Evolutionary conservation across 2,797 vertebrate genomes (phyloP), one percentile per base, ranked within the genome.

Genomic region (Enteromius afrohamiltoni): DNA sequence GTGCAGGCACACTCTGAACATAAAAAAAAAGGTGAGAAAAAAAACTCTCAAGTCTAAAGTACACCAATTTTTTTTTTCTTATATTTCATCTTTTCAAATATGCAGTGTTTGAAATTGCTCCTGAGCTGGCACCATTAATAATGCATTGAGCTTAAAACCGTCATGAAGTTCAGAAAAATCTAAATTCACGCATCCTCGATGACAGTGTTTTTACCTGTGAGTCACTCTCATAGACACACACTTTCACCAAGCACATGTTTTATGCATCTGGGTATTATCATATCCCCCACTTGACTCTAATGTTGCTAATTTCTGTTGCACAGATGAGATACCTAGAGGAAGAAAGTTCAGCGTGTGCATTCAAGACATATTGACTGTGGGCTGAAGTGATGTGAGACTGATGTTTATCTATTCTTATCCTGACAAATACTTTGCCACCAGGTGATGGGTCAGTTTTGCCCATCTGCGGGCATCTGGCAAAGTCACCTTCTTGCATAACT

Each of bases 181-280:
- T 85, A 79, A 85, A 89, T 86, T 87, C 83, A 77, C 77, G 9
- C 29, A 64, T 86, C 79, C 77, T 83, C 82, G 16, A 83, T 42
- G 80, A 85, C 80, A 79, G 68, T 86, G 81, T 87, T 82, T 85
- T 86, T 77, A 87, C 84, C 85, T 86, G 76, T 80, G 87, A 87
- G 84, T 84, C 69, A 69, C 42, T 86, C 75, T 71, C 64, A 80
- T 49, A 86, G 31, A 75, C 53, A 83, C 70, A 55, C 53, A 65
- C 79, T 85, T 74, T 86, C 83, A 68, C 83, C 5, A 19, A 82
- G 45, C 31, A 77, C 74, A 79, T 87, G 86, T 90, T 91, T 90
- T 88, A 88, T 90, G 87, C 89, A 89, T 88, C 86, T 87, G 74
- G 83, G 84, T 87, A 84, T 94, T 92, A 90, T 89, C 92, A 94